Evolutionary conservation across 2,113 vertebrate species (phyloP), one percentile per base, ranked within the genome.

Genomic region (Etheostoma cragini): DNA sequence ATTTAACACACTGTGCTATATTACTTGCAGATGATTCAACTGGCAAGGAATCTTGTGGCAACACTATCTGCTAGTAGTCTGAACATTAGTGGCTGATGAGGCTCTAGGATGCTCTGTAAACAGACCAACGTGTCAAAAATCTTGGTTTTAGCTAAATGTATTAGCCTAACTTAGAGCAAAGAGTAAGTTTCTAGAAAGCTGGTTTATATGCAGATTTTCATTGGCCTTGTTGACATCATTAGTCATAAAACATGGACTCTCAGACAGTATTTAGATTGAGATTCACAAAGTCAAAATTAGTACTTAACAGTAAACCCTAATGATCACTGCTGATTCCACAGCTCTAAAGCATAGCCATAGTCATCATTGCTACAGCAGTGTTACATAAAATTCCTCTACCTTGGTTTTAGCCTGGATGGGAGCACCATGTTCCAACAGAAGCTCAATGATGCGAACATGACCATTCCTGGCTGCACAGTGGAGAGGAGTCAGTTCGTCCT

Each of bases 351-450:
- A 33, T 3, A 42, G 5, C 13, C 6, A 17, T 3, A 42, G 8
- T 16, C 6, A 17, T 12, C 30, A 30, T 30, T 4, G 30, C 35
- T 42, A 56, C 6, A 53, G 26, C 3, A 60, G 54, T 35, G 26
- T 17, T 62, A 76, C n/a, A 58, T 54, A 11, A 33, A 42, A 42
- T 42, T 42, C 38, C 38, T 3, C 17, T 87, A 99, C 98, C 97
- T 99, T 99, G 87, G 98, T 99, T 93, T 99, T 99, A 78, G 98
- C 98, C 93, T 99, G 97, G 88, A 99, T 98, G 65, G 98, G 97
- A 77, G 98, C 97, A 24, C 97, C 97, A 0, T 98, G 97, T 94
- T 99, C 98, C 92, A 99, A 93, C 65, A 99, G 95, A 94, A 99
- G 96, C 95, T 99, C 98, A 35, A 97, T 96, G 82, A 99, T 97